Base-by-base conservation (phyloP, 2,797 vertebrate genomes). In the Sardinella longiceps region DNA sequence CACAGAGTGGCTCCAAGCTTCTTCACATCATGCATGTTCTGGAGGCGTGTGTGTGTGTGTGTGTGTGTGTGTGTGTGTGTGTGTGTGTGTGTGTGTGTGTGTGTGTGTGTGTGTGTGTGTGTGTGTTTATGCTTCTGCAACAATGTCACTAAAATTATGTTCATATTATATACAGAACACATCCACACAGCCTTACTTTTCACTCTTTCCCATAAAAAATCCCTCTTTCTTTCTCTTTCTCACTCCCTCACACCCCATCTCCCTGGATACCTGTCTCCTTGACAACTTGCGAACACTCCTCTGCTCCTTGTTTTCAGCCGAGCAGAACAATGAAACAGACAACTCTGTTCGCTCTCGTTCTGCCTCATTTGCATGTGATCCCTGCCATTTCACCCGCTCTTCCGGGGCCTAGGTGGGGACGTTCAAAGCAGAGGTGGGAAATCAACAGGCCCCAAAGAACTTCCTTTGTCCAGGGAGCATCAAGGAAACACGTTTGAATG, bases 211-310 rank as follows among this genome's bases (percentile, higher is more conserved):
- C 53, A 7, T n/a, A 5, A 53, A 53, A 58, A 58, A 58, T n/a
- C 1, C 23, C 20, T 10, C 33, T 33, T 12, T 53, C 43, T 63
- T 43, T 84, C 30, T 80, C n/a, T 45, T 74, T 56, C 39, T 77
- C 74, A 63, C 46, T 43, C 1, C 83, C 84, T 84, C 30, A 53
- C 50, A 80, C 81, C 81, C 23, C 9, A 20, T 51, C 66, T 85
- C 70, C 53, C 11, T 28, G 84, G 87, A 53, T 58, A 70, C 53
- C 80, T 80, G 82, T 87, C 70, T 87, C 84, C 86, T 84, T 88
- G 85, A 82, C 88, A 85, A 87, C 85, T 63, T 63, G 39, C 51
- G 84, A 84, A 83, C 81, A 45, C 83, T 82, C 58, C 58, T 33
- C 84, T 63, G 53, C 56, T 33, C 39, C 25, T 84, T 60, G 60